Conservation (phyloP, 30 jellyfish, hydroid and myxozoan genomes). For the Aurelia aurita complex sp. Pacific region DNA sequence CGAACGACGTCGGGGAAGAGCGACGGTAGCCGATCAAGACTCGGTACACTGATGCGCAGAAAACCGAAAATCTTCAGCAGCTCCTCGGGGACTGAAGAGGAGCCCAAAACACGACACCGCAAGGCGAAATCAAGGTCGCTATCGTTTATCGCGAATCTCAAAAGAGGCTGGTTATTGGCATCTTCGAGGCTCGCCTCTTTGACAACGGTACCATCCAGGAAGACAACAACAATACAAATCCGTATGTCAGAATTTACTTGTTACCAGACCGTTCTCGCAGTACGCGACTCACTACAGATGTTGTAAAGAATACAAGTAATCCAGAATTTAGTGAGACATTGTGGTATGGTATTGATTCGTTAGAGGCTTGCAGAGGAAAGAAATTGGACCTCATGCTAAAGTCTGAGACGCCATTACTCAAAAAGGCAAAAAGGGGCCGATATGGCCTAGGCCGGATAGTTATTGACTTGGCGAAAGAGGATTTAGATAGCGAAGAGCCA, state of each 20-base stretch:
- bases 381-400: slow-evolving; percentile 71
- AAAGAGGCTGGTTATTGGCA: slow-evolving; percentile 60
- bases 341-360: slow-evolving; percentile 62
- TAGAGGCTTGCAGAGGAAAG: slow-evolving; percentile 54
- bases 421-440: slow-evolving; percentile 55
- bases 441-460: slow-evolving; percentile 63
- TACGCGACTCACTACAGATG: slow-evolving; percentile 70
- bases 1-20: slow-evolving; percentile 42
- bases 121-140: slow-evolving; percentile 70
- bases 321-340: slow-evolving; percentile 73
- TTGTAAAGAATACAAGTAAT: slow-evolving; percentile 49
- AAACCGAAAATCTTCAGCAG: slow-evolving; percentile 47
- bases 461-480: slow-evolving; percentile 67
- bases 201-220: slow-evolving; percentile 8
- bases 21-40: slow-evolving; percentile 39
- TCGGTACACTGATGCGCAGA: slow-evolving; percentile 47
- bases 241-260: slow-evolving; percentile 71
- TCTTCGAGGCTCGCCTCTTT: slow-evolving; percentile 55
- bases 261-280: slow-evolving; percentile 77
- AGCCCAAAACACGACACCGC: slow-evolving; percentile 54
- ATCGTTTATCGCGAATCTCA: slow-evolving; percentile 37
- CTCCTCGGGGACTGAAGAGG: slow-evolving; percentile 41
- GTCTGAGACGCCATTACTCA: slow-evolving; percentile 64
- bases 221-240: slow-evolving; percentile 50
- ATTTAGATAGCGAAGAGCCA: slow-evolving; percentile 49